Conservation (phyloP, 2,888 invertebrate genomes). For the Dicycla oo region DNA sequence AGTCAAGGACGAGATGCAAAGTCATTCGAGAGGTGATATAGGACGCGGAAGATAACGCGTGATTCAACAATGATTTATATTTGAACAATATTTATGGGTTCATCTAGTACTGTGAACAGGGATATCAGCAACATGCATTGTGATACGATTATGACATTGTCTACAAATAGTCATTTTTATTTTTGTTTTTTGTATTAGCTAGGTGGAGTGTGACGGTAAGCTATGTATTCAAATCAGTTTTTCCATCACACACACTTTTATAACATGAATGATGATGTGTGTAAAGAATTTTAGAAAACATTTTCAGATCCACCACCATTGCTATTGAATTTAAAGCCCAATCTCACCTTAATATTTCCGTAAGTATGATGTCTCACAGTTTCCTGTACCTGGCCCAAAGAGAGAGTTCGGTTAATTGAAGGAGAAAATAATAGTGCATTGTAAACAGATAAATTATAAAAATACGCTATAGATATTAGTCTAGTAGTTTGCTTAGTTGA, state of each 20-base stretch:
- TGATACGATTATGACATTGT: conserved; percentile 33
- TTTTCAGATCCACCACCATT: conserved; percentile 68
- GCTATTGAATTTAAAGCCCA: conserved; percentile 77
- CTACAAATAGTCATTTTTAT: conserved; percentile 5
- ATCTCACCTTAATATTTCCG: conserved; percentile 93
- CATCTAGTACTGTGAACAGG: conserved; percentile 39
- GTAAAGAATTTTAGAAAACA: conserved; percentile 26
- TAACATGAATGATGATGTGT: not conserved
- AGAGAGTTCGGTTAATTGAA: conserved; percentile 87
- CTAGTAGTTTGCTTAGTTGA: conserved; percentile 56
- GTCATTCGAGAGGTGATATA: conserved; percentile 75
- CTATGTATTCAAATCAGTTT: conserved; percentile 13
- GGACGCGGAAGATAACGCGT: conserved; percentile 75
- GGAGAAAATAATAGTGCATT: conserved; percentile 78
- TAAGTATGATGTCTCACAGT: conserved; percentile 93
- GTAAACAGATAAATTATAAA: conserved; percentile 61
- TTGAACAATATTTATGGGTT: conserved; percentile 48
- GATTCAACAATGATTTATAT: conserved; percentile 60
- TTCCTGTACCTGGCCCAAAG: conserved; percentile 93
- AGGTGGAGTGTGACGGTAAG: conserved; percentile 18
- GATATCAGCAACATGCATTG: conserved; percentile 47
- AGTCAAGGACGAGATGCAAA: conserved; percentile 85
- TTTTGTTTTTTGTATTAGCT: conserved; percentile 15
- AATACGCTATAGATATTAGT: conserved; percentile 61
- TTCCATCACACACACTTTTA: conserved; percentile 4